Conservation (phyloP, 2,797 vertebrate genomes). For the Macropus fuliginosus region DNA sequence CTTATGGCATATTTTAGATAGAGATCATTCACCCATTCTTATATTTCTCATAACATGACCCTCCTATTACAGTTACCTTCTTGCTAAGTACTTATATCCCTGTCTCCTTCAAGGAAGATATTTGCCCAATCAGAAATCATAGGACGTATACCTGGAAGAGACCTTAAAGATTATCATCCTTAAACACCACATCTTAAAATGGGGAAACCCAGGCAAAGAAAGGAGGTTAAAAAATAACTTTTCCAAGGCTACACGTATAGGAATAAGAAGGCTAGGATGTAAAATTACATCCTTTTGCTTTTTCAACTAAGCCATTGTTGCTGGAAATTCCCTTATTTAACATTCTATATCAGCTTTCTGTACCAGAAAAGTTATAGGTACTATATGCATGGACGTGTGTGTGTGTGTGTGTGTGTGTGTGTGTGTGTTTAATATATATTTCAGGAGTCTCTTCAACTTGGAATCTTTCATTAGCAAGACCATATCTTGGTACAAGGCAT, state of each 20-base stretch:
- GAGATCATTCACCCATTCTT: neutral
- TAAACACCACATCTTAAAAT: neutral
- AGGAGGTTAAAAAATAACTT: neutral
- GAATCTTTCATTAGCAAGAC: neutral
- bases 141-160: neutral
- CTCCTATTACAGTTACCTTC: neutral
- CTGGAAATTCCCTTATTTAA: neutral
- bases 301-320: neutral
- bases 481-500: neutral
- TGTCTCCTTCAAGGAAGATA: neutral
- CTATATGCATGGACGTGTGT: neutral
- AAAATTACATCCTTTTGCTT: neutral
- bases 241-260: neutral
- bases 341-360: neutral
- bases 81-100: neutral
- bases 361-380: neutral
- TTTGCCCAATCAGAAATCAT: neutral
- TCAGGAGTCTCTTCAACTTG: neutral
- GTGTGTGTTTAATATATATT: neutral
- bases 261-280: neutral
- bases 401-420: neutral
- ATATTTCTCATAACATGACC: neutral
- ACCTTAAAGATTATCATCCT: neutral
- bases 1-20: neutral
- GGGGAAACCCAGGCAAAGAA: neutral